These are phyloP conservation scores for Helicorthomorpha holstii DNA, from an alignment of 1,140 invertebrate genomes.

Conservation along the genomic window DNA sequence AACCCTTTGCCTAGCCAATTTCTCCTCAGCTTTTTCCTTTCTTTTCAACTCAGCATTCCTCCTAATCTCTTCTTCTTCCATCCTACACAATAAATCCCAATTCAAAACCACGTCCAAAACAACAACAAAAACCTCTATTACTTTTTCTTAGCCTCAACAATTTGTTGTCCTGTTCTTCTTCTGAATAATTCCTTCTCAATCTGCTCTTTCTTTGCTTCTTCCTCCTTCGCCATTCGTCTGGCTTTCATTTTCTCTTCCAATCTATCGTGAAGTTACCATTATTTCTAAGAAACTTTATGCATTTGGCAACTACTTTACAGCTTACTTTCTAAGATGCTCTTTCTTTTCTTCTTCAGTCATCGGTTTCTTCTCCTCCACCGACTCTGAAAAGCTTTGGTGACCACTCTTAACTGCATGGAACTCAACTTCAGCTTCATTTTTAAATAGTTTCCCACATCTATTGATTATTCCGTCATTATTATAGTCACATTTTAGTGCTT, in stretches of 20 bases:
- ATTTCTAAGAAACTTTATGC: too few relatives aligned
- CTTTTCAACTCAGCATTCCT: constrained; percentile 68
- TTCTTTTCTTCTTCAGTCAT: constrained; percentile 82
- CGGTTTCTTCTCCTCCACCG: constrained; percentile 80
- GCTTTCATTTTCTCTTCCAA: constrained; percentile 74
- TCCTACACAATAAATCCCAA: constrained; percentile 26
- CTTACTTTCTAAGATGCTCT: constrained; percentile 43
- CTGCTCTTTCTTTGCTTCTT: constrained; percentile 65
- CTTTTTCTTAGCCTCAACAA: constrained; percentile 61
- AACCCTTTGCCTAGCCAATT: constrained; percentile 37
- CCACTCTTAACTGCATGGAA: constrained; percentile 81
- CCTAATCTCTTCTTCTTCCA: constrained; percentile 80
- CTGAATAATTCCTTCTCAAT: constrained; percentile 66
- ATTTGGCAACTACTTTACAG: too few relatives aligned
- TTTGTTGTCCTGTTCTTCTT: constrained; percentile 73
- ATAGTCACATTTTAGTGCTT: not conserved
- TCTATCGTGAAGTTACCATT: too few relatives aligned
- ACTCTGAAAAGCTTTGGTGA: constrained; percentile 80
- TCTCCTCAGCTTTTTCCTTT: constrained; percentile 72
- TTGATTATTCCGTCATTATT: not conserved
- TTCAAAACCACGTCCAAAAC: constrained; percentile 6
- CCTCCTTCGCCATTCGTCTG: constrained; percentile 68
- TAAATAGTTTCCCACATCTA: constrained; percentile 72
- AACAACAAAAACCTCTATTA: constrained; percentile 17
- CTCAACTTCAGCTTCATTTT: constrained; percentile 56